phyloP scores from a whole-genome alignment of 2,888 invertebrate species.

The Pollenia amentaria region DNA sequence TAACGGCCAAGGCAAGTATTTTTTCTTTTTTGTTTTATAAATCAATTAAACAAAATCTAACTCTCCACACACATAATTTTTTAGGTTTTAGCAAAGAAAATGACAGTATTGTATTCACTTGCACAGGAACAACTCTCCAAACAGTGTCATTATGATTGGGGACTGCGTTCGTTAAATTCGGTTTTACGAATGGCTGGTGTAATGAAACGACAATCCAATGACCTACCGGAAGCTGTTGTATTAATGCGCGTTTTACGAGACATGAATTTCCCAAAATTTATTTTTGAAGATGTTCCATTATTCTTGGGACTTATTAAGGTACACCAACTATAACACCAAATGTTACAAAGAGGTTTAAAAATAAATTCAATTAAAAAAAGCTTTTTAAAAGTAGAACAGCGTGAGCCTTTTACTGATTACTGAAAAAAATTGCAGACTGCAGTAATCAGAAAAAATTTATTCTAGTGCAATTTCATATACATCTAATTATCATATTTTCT shows the following conservation, averaged over 20 bases:
- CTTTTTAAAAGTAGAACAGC: too few relatives aligned
- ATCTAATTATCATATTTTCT: too few relatives aligned
- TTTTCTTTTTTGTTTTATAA: too few relatives aligned
- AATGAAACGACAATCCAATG: conserved; percentile 91
- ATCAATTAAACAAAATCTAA: not conserved
- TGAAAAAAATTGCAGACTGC: too few relatives aligned
- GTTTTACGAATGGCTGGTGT: conserved; percentile 96
- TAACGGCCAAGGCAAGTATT: conserved; percentile 90
- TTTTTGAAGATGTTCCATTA: conserved; percentile 95
- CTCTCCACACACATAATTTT: not conserved
- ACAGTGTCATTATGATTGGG: conserved; percentile 97
- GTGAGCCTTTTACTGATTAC: too few relatives aligned
- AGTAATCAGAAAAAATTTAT: too few relatives aligned
- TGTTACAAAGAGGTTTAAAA: conserved; percentile 17
- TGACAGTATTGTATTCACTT: conserved; percentile 95
- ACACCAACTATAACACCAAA: too few relatives aligned
- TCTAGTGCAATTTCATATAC: too few relatives aligned
- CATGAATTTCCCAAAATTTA: conserved; percentile 97
- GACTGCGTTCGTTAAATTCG: conserved; percentile 94
- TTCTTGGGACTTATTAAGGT: conserved; percentile 93
- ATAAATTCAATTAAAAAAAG: not conserved
- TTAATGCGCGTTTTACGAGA: conserved; percentile 96
- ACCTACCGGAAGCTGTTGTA: conserved; percentile 93
- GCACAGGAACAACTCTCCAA: conserved; percentile 95
- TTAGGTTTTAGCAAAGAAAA: conserved; percentile 93